Base-by-base conservation (phyloP, 1,140 invertebrate species). In the Drosophila malerkotliana region DNA sequence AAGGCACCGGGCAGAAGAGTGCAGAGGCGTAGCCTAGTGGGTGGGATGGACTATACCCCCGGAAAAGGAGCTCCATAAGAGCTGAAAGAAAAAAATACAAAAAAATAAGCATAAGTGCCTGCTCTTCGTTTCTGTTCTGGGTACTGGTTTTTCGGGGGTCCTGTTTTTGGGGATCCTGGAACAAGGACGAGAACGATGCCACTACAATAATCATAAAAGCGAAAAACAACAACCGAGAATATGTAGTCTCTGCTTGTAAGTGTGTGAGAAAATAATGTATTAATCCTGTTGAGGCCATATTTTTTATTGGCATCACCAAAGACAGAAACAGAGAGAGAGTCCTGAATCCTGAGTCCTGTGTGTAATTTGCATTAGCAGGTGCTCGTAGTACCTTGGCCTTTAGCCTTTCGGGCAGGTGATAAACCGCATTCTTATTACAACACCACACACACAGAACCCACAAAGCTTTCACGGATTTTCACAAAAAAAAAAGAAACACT, bases 211-310 rank as follows among this genome's bases (percentile, higher is more conserved):
- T 87, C 83, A 87, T 87, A 87, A 87, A 87, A 87, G 83, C 76
- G 79, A 67, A 87, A 88, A 87, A 68, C 61, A 87, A 87, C 82
- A 85, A 61, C 72, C 30, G 52, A 47, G 57, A 34, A 57, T n/a
- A 48, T 37, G 52, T 8, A 48, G 1, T 21, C 21, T 21, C 2
- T 3, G 21, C 21, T 21, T 47, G 5, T 41, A 12, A 48, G 18
- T 37, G n/a, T 61, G 37, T 59, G 49, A 21, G 30, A 79, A 90
- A 85, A 77, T 90, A 90, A 90, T 90, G 87, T 90, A 90, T 90
- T 90, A 90, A 90, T 90, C 87, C 87, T 84, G 87, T 90, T 82
- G 85, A 90, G 87, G 85, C 87, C 87, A 90, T 90, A 90, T 90
- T 90, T 90, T 90, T 90, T 85, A 90, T 90, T 90, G 80, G 78